phyloP scores from a whole-genome alignment of 1,140 invertebrate species.

The Delia radicum region DNA sequence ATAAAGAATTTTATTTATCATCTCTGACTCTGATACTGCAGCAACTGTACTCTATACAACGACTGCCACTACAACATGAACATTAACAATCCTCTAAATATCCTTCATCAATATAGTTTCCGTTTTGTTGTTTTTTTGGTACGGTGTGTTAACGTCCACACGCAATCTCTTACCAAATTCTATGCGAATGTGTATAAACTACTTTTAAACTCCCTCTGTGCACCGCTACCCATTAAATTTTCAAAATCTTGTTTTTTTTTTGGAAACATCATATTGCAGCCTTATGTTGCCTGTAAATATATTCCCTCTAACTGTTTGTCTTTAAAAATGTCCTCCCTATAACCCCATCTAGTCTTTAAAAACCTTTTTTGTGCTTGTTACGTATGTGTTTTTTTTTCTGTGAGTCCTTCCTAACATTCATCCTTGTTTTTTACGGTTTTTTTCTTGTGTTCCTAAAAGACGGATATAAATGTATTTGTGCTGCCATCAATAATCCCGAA shows the following conservation, averaged over 20 bases:
- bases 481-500: constrained; percentile 32
- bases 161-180: constrained; percentile 2
- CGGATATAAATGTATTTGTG: constrained; percentile 22
- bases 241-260: not conserved
- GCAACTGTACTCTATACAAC: not conserved
- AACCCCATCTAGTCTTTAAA: not conserved
- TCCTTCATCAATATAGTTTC: constrained; percentile 53
- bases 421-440: not conserved
- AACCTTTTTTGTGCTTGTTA: not conserved
- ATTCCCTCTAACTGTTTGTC: not conserved
- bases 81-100: constrained; percentile 32
- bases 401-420: not conserved
- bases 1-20: no score
- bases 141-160: not conserved
- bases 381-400: not conserved
- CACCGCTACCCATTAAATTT: not conserved
- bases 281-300: constrained; percentile 18
- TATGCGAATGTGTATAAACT: not conserved
- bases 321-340: not conserved
- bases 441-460: constrained; percentile 16
- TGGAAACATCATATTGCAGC: constrained; percentile 9
- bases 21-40: not conserved
- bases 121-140: constrained; percentile 31
- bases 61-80: not conserved
- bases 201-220: not conserved